Conservation (phyloP, 2,113 vertebrate genomes). For the Uria lomvia region DNA sequence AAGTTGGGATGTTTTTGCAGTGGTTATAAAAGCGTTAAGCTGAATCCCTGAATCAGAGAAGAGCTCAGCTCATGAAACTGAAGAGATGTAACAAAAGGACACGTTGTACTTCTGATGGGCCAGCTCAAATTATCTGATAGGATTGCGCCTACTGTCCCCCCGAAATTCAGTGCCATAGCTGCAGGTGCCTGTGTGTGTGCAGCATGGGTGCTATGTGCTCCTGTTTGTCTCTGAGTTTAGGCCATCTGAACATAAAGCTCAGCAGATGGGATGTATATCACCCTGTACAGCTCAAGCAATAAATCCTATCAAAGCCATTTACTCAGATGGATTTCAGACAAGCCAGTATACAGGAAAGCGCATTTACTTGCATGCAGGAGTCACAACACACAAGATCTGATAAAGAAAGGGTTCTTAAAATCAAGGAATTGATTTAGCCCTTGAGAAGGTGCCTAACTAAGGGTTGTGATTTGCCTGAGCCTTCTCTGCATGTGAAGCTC, state of each 20-base stretch:
- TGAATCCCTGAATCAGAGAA: background rate
- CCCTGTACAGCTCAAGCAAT: background rate
- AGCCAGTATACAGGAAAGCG: background rate
- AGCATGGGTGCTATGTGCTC: background rate
- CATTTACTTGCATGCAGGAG: background rate
- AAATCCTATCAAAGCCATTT: constrained; percentile 22
- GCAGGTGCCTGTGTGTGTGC: background rate
- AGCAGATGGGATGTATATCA: background rate
- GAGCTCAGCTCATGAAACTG: background rate
- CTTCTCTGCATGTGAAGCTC: background rate
- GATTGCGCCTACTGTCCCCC: background rate
- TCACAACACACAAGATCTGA: background rate
- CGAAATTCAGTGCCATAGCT: background rate
- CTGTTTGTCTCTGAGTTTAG: background rate
- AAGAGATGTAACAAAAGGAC: background rate
- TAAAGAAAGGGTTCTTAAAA: background rate
- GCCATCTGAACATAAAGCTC: background rate
- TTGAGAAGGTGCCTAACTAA: background rate
- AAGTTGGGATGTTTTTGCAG: background rate
- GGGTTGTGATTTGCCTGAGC: background rate
- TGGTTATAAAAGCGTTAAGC: background rate
- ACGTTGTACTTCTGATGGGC: background rate
- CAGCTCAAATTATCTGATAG: background rate
- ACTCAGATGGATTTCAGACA: background rate
- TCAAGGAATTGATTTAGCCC: background rate